Evolutionary conservation across 2,113 vertebrate species (phyloP).

Genomic region (Boulengeromyrus knoepffleri): DNA sequence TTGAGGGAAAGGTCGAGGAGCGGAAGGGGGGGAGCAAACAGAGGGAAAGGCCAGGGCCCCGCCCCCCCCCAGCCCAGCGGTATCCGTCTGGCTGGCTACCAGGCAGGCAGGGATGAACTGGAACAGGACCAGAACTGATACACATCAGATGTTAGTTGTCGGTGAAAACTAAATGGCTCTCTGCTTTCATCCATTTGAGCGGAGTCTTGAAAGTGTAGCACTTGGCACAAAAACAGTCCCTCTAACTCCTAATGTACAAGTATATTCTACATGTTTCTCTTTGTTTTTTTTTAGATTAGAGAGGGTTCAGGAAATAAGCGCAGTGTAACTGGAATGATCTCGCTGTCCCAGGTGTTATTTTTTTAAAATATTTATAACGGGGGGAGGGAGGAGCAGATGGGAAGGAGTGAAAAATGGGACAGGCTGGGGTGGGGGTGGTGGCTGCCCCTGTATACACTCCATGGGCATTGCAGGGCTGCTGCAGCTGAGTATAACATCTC

Average conservation of each 20-base stretch:
- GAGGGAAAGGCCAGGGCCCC: background rate
- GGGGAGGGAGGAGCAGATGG: background rate
- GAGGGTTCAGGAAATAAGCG: background rate
- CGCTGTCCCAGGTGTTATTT: background rate
- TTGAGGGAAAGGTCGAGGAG: background rate
- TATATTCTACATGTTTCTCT: background rate
- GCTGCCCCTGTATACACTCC: background rate
- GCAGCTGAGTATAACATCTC: background rate
- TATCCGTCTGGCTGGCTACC: background rate
- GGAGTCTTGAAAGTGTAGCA: background rate
- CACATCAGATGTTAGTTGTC: background rate
- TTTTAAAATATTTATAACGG: background rate
- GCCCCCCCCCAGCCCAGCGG: background rate
- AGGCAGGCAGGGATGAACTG: background rate
- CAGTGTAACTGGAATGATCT: background rate
- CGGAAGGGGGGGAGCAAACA: background rate
- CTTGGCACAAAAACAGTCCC: background rate
- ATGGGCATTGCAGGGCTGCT: background rate
- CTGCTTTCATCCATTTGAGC: background rate
- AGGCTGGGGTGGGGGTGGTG: background rate
- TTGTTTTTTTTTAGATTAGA: background rate
- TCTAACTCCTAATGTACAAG: background rate
- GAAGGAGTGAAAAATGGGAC: background rate
- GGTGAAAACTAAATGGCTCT: background rate
- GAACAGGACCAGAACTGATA: background rate